Percentiles rank a stretch among this genome's conserved stretches.
phyloP scores from a whole-genome alignment of 2,888 invertebrate species.

The Ornithoptera alexandrae region DNA sequence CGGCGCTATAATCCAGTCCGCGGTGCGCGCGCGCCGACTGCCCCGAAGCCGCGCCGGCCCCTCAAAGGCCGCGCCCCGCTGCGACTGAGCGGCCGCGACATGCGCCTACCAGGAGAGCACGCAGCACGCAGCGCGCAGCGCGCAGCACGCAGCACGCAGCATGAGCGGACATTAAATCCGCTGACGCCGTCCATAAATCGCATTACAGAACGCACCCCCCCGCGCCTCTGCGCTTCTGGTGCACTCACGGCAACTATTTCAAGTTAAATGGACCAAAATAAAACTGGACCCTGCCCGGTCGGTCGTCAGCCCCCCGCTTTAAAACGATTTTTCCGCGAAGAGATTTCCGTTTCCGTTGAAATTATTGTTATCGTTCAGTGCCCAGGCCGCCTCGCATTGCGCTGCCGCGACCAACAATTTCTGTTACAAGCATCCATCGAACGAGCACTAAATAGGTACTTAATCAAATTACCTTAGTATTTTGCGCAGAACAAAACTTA shows the following conservation, averaged over 20 bases:
- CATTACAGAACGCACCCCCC: slow-evolving; percentile 51
- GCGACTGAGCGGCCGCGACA: slow-evolving; percentile 47
- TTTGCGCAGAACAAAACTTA: no score
- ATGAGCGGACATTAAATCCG: slow-evolving; percentile 51
- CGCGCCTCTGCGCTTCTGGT: slow-evolving; percentile 38
- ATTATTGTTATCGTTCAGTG: slow-evolving; percentile 63
- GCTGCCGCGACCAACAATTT: slow-evolving; percentile 35
- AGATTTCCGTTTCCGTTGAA: slow-evolving; percentile 63
- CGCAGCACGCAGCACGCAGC: slow-evolving; percentile 40
- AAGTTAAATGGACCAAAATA: slow-evolving; percentile 71
- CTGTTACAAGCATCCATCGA: not conserved
- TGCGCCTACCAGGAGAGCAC: slow-evolving; percentile 53
- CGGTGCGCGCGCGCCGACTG: slow-evolving; percentile 1
- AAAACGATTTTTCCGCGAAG: slow-evolving; percentile 61
- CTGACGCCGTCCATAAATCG: slow-evolving; percentile 59
- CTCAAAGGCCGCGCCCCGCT: slow-evolving; percentile 51
- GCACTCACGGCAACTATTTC: slow-evolving; percentile 60
- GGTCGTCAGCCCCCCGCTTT: slow-evolving; percentile 51
- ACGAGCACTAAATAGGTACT: no score
- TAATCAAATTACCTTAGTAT: no score
- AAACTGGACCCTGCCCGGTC: slow-evolving; percentile 64
- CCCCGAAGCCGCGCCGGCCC: slow-evolving; percentile 44
- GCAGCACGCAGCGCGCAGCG: slow-evolving; percentile 38
- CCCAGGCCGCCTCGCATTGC: slow-evolving; percentile 34
- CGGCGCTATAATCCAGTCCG: slow-evolving; percentile 13